phyloP scores from a whole-genome alignment of 2,888 invertebrate species.

The Tenthredo notha region DNA sequence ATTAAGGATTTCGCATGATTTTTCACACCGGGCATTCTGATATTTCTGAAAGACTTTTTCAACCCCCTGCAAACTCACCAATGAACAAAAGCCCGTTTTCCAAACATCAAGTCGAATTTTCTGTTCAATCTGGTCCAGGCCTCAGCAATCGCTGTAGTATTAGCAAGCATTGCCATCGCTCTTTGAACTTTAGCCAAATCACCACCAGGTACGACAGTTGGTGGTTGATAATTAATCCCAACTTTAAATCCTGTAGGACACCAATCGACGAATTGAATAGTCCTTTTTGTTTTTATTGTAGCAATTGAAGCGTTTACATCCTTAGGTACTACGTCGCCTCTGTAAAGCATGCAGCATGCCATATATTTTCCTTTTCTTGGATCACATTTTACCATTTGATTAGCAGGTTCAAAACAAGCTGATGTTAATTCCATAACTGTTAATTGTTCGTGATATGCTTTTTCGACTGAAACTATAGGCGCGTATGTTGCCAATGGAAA shows the following conservation, averaged over 20 bases:
- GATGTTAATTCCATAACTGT: constrained; percentile 82
- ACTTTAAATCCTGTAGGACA: constrained; percentile 81
- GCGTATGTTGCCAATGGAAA: constrained; percentile 83
- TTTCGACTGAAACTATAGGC: constrained; percentile 78
- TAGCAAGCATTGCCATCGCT: constrained; percentile 80
- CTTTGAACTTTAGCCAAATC: constrained; percentile 82
- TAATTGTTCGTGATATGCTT: constrained; percentile 86
- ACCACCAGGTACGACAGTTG: constrained; percentile 76
- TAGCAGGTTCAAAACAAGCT: constrained; percentile 89
- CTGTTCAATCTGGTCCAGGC: constrained; percentile 83
- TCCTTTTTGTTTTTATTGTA: constrained; percentile 82
- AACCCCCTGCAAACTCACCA: constrained; percentile 79
- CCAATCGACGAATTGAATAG: constrained; percentile 80
- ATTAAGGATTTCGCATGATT: background rate
- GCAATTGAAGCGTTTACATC: constrained; percentile 82
- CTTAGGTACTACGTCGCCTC: constrained; percentile 85
- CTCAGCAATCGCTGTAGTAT: constrained; percentile 81
- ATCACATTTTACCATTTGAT: constrained; percentile 94
- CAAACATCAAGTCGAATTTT: constrained; percentile 84
- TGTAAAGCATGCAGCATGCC: constrained; percentile 87
- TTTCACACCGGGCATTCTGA: background rate
- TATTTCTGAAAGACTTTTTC: background rate
- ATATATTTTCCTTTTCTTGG: constrained; percentile 91
- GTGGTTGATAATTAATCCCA: constrained; percentile 74
- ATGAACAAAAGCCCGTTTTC: constrained; percentile 84